Base-by-base conservation (phyloP, 1,140 invertebrate species). In the Polypedilum pembai region DNA sequence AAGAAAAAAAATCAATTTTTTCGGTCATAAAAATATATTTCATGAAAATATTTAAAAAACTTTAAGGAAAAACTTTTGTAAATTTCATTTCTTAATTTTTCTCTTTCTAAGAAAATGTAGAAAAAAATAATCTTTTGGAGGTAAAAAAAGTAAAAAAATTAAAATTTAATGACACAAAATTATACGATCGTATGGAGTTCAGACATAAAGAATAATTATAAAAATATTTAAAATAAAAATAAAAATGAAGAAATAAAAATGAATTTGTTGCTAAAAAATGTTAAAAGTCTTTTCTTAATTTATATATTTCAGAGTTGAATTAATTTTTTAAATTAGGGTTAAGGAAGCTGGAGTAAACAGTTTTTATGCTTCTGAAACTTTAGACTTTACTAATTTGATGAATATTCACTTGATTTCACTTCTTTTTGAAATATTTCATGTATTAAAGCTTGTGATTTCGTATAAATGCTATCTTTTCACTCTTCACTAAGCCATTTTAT, bases 111-210 rank as follows among this genome's bases (percentile, higher is more conserved):
- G 45, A 56, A 56, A 56, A 56, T 56, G 45, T 56, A 56, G 45
- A 56, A 56, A 56, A 56, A 56, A 56, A 56, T 56, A 56, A 56
- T 56, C 45, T 56, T 56, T 56, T 56, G 45, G 45, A 56, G 45
- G 45, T 56, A 56, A 56, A 69, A 66, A 69, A 69, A 33, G 24
- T 33, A 33, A 33, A 69, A 69, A n/a, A 69, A 18, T 20, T 69
- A 18, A 69, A 20, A 69, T 18, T 69, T 20, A 18, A 20, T 69
- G 20, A 69, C 65, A 69, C 65, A 69, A 69, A 69, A 69, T 69
- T 69, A 69, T 69, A 69, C 65, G 65, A 69, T 69, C 65, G 17
- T 21, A 69, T 69, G 65, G 65, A 69, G 65, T 69, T 69, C 65
- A 69, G 65, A 69, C 65, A 69, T 20, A 21, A 69, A 69, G 20